Percentiles rank a stretch among this genome's conserved stretches.
phyloP scores from a whole-genome alignment of 1,140 invertebrate genomes.

The Tetranychus urticae region DNA sequence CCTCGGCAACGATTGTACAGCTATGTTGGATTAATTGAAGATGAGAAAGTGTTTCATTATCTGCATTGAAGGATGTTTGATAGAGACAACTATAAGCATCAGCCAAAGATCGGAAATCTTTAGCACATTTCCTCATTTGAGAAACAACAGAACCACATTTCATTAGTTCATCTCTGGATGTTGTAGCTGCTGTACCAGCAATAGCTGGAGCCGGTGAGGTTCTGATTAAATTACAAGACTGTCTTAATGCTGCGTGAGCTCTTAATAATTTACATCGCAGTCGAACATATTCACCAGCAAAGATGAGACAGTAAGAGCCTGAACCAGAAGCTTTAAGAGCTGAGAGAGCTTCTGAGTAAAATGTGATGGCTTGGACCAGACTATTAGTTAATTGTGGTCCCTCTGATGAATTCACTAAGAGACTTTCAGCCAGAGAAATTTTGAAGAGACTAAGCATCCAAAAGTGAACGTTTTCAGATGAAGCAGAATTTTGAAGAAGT shows the following conservation, averaged over 20 bases:
- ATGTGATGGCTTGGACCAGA: conserved; percentile 9
- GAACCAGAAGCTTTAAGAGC: conserved; percentile 33
- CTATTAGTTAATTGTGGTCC: conserved; percentile 1
- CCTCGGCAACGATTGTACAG: conserved; percentile 43
- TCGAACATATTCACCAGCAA: conserved; percentile 50
- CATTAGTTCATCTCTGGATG: conserved; percentile 51
- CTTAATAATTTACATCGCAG: conserved; percentile 49
- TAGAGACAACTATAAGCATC: conserved; percentile 57
- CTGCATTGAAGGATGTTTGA: conserved; percentile 76
- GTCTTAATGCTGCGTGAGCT: conserved; percentile 42
- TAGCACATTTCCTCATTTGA: conserved; percentile 40
- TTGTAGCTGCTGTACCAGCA: conserved; percentile 47
- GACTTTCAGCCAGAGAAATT: conserved; percentile 23
- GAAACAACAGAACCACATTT: conserved; percentile 43
- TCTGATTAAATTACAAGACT: conserved; percentile 52
- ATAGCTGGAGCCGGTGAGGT: conserved; percentile 79
- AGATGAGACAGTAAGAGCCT: conserved; percentile 26
- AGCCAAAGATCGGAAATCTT: conserved; percentile 44
- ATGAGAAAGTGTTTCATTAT: conserved; percentile 53
- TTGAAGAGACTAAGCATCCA: conserved; percentile 49
- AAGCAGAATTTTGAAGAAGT: conserved; percentile 10
- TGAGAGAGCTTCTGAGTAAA: conserved; percentile 33
- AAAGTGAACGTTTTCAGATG: conserved; percentile 63
- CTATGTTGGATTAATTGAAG: conserved; percentile 52
- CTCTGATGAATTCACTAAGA: conserved; percentile 12